Evolutionary conservation across 1,140 invertebrate species (phyloP).

Genomic region (Leptinotarsa undecemlineata): DNA sequence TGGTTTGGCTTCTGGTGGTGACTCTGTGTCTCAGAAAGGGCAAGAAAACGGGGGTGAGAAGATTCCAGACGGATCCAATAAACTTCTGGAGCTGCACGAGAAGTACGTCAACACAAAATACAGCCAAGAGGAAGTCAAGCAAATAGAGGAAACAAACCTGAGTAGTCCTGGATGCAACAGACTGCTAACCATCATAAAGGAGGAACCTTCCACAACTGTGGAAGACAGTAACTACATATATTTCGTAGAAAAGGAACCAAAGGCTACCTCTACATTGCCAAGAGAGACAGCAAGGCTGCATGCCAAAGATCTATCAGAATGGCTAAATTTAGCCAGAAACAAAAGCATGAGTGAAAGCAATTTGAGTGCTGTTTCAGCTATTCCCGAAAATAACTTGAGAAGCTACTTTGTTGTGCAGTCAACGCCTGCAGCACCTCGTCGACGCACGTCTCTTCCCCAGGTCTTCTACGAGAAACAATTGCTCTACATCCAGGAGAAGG

Average conservation of each 20-base stretch:
- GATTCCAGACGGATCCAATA: slow-evolving; percentile 59
- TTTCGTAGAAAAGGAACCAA: slow-evolving; percentile 29
- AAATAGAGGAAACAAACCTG: slow-evolving; percentile 31
- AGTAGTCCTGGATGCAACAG: slow-evolving; percentile 38
- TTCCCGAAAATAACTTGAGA: slow-evolving; percentile 40
- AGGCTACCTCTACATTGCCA: slow-evolving; percentile 3
- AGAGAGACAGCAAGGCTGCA: slow-evolving; percentile 51
- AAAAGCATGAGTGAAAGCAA: slow-evolving; percentile 45
- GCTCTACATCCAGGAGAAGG: slow-evolving; percentile 69
- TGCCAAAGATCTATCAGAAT: slow-evolving; percentile 58
- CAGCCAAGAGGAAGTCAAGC: slow-evolving; percentile 57
- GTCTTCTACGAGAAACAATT: slow-evolving; percentile 71
- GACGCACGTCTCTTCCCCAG: slow-evolving; percentile 65
- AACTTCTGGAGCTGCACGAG: slow-evolving; percentile 68
- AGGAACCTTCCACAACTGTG: slow-evolving; percentile 44
- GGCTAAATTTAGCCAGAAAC: slow-evolving; percentile 58
- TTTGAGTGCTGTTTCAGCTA: slow-evolving; percentile 29
- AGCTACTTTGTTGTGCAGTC: slow-evolving; percentile 21
- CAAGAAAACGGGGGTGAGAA: slow-evolving; percentile 57
- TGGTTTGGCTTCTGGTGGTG: slow-evolving; percentile 64
- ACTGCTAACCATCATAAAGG: slow-evolving; percentile 62
- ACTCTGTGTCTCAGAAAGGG: slow-evolving; percentile 72
- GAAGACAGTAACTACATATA: slow-evolving; percentile 18
- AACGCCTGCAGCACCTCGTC: slow-evolving; percentile 37
- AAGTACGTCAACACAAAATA: slow-evolving; percentile 68